Conservation (phyloP, 2,888 invertebrate genomes). For the Cynaeus angustus region DNA sequence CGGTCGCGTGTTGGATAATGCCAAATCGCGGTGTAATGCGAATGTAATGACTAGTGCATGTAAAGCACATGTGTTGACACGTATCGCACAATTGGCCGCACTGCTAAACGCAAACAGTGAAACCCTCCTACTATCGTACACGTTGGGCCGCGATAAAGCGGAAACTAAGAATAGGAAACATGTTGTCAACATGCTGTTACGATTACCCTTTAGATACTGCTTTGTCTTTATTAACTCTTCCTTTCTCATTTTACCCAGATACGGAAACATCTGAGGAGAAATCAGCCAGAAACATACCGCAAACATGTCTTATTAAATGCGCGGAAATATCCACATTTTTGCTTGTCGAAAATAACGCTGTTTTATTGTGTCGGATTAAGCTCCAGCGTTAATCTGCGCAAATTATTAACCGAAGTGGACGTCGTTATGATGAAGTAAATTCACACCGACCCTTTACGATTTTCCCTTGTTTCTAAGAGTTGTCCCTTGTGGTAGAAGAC, state of each 20-base stretch:
- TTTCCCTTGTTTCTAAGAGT: slow-evolving; percentile 44
- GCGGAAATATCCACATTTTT: neutral
- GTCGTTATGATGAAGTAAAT: slow-evolving; percentile 42
- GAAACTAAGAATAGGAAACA: slow-evolving; percentile 52
- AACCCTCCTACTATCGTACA: slow-evolving; percentile 41
- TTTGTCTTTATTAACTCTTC: slow-evolving; percentile 48
- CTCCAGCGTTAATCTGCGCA: neutral
- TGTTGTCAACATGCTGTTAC: slow-evolving; percentile 50
- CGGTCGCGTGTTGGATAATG: slow-evolving; percentile 60
- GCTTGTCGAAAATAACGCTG: no score
- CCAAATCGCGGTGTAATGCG: slow-evolving; percentile 64
- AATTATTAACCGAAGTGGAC: slow-evolving; percentile 34
- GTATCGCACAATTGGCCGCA: slow-evolving; percentile 51
- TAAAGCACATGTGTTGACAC: slow-evolving; percentile 52
- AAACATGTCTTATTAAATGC: neutral
- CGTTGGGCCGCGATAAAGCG: slow-evolving; percentile 48
- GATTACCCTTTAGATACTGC: slow-evolving; percentile 51
- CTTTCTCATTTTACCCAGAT: slow-evolving; percentile 24
- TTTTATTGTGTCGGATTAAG: neutral
- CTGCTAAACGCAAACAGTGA: slow-evolving; percentile 48
- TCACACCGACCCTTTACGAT: slow-evolving; percentile 42
- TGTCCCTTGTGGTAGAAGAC: slow-evolving; percentile 52
- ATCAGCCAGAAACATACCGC: neutral
- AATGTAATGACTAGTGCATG: slow-evolving; percentile 60
- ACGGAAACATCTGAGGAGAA: neutral